Base-by-base conservation (phyloP, 2,113 vertebrate species). In the Eptesicus fuscus region DNA sequence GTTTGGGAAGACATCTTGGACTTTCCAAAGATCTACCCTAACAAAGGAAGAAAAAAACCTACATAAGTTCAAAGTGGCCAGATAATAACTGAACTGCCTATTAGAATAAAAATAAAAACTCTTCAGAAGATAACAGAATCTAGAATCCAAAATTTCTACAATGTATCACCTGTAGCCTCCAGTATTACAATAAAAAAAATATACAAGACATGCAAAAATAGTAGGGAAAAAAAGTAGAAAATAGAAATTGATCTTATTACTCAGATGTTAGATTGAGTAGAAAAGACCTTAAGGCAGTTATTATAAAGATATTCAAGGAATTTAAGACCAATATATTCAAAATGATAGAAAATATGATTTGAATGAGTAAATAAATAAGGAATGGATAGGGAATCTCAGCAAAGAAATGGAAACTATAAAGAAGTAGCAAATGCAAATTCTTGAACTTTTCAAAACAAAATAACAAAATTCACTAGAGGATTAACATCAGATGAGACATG, bases 181-280 rank as follows among this genome's bases (percentile, higher is more conserved):
- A 78, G 25, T 47, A 83, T 88, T 53, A 69, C 74, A 40, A 42
- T 11, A 42, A 86, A 84, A 90, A 82, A 86, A 93, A 87, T 17
- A 73, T 49, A 88, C 35, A 61, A 92, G 25, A 74, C 37, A 30
- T 25, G 18, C 28, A 49, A 51, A 42, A 74, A 61, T n/a, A 83
- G n/a, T 42, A 76, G 37, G 9, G 8, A 40, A 83, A 88, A 88
- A 73, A 67, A 56, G 30, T 11, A 67, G 32, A 70, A 65, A 70
- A 61, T 30, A 69, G 47, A 90, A 80, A 82, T 14, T 42, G n/a
- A 83, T 10, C 12, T 53, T 83, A 59, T 44, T 90, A 73, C 10
- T 76, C 80, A 74, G n/a, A 84, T 79, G 18, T 49, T 95, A 51
- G 37, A 85, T 67, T 85, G 85, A 90, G 47, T 74, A 93, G 73